Evolutionary conservation across 2,797 vertebrate species (phyloP), one percentile per base, ranked within the genome.

Genomic region (Oreortyx pictus): DNA sequence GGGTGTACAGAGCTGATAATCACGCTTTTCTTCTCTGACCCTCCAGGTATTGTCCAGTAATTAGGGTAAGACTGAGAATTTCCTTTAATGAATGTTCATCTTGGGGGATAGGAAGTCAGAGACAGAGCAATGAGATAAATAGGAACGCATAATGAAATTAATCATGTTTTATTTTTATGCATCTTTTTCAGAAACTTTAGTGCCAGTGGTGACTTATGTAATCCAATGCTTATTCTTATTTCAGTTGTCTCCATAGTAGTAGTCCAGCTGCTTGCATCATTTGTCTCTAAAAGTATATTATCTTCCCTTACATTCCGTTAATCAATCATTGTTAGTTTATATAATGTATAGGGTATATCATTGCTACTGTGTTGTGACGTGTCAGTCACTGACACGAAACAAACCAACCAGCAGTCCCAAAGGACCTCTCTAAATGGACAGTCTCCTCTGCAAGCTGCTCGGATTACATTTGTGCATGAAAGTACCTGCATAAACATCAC

Each of bases 171-270:
- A 68, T 73, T 72, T 91, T 68, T 88, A 60, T 82, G 33, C n/a
- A 73, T 80, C 46, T 62, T 73, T 60, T 70, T 57, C 23, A 88
- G 70, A 56, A 82, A 50, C 25, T 20, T 54, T 84, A 31, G 74
- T 86, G 67, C 15, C 66, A 83, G n/a, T 37, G 52, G 68, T 89
- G 77, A 85, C 70, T 86, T 93, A 94, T 27, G 66, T 65, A 93
- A 90, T 90, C 66, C 92, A 91, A 88, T 87, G 91, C 91, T 92
- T 94, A 90, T 93, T 96, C 87, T 93, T 95, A 92, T 93, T 91
- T 93, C 62, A 61, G 31, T n/a, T 88, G 70, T 89, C 41, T 91
- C 80, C 52, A 41, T 39, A 72, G 37, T 76, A 24, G 39, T 62
- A 59, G 9, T 60, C 54, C 89, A 75, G 41, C 14, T 90, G 85